These are phyloP conservation scores for Antechinus stuartii DNA, from an alignment of 2,113 vertebrate genomes.

Conservation along the genomic window DNA sequence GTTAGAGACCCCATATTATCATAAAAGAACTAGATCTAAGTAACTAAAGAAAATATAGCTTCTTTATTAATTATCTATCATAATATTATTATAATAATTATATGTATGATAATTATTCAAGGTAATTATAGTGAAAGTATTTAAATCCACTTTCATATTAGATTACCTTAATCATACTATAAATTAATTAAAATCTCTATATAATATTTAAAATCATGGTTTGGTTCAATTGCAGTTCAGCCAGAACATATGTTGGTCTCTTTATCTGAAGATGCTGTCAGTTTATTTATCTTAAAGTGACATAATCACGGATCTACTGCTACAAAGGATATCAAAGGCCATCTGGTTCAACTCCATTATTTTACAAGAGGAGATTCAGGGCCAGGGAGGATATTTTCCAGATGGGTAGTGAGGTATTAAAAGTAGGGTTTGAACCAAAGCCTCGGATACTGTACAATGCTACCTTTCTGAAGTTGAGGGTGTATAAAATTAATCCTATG, in stretches of 20 bases:
- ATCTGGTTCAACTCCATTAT: neutral
- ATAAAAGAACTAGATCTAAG: neutral
- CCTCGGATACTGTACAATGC: no score
- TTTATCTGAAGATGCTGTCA: neutral
- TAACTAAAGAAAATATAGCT: neutral
- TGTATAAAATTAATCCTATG: neutral
- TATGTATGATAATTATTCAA: neutral
- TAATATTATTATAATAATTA: neutral
- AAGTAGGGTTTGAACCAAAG: neutral
- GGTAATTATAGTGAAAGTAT: neutral
- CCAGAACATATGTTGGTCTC: neutral
- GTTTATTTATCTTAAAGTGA: neutral
- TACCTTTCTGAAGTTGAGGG: neutral
- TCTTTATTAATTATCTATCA: neutral
- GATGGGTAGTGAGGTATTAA: neutral
- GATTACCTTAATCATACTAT: neutral
- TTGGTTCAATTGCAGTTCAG: neutral
- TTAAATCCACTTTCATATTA: slow-evolving; percentile 24
- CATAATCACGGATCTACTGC: neutral
- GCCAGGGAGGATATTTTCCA: neutral
- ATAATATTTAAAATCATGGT: neutral
- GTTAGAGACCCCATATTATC: neutral
- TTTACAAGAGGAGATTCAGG: neutral
- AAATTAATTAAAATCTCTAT: slow-evolving; percentile 31
- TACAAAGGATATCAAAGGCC: neutral